These are phyloP conservation scores for Dermatemys mawii DNA, from an alignment of 2,113 vertebrate species.

Conservation along the genomic window DNA sequence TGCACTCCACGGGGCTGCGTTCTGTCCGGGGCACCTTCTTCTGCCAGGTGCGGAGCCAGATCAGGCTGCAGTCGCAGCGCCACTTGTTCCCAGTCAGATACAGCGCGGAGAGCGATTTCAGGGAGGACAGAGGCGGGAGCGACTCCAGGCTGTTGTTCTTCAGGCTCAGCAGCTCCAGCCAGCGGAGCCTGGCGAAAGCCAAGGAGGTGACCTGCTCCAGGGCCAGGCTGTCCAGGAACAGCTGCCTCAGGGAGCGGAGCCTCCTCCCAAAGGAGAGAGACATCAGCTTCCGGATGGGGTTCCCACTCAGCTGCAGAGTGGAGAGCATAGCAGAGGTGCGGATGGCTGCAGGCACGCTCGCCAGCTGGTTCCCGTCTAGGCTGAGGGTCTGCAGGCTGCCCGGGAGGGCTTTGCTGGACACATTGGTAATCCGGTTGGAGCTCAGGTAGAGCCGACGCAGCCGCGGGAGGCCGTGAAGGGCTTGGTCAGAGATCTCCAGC, in stretches of 20 bases:
- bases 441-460: conserved; percentile 13
- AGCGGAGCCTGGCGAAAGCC: neutral
- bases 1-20: neutral
- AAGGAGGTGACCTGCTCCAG: neutral
- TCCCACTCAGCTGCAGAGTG: neutral
- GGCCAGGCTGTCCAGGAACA: conserved; percentile 12
- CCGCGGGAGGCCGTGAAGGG: neutral
- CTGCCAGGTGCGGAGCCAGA: conserved; percentile 17
- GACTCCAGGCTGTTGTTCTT: conserved; percentile 15
- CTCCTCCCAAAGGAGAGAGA: neutral
- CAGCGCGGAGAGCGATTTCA: neutral
- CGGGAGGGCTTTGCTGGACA: neutral
- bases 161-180: conserved; percentile 23
- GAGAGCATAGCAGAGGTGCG: neutral
- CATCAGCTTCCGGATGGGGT: neutral
- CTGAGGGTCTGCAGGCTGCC: neutral
- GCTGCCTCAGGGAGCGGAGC: neutral
- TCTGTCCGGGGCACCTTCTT: neutral
- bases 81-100: conserved; percentile 42
- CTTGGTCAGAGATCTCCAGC: neutral
- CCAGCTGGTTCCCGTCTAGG: conserved; percentile 14
- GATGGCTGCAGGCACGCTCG: neutral
- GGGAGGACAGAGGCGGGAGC: neutral
- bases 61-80: conserved; percentile 46
- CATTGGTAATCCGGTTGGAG: neutral